Evolutionary conservation across 1,140 invertebrate genomes (phyloP).

Genomic region (Eupeodes corollae): DNA sequence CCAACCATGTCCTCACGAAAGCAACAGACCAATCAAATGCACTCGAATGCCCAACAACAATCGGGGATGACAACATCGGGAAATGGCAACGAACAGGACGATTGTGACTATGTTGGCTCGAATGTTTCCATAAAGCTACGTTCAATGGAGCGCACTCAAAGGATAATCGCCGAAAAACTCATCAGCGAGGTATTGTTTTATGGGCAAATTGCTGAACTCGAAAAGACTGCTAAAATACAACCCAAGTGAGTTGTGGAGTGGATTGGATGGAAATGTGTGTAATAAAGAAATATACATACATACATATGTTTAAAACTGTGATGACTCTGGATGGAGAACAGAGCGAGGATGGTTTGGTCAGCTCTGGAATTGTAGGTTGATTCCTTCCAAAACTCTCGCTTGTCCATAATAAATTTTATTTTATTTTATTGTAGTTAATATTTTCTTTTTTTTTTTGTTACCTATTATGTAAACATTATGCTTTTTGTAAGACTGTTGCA

Average conservation of each 20-base stretch:
- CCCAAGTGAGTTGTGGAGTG: slow-evolving; percentile 35
- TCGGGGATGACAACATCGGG: background rate
- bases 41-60: background rate
- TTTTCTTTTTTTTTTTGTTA: too few species aligned
- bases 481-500: too few species aligned
- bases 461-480: too few species aligned
- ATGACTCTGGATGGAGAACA: too few species aligned
- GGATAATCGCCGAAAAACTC: slow-evolving; percentile 37
- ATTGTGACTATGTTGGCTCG: slow-evolving; percentile 34
- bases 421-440: too few species aligned
- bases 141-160: slow-evolving; percentile 35
- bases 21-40: slow-evolving; percentile 19
- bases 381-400: too few species aligned
- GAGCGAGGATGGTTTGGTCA: too few species aligned
- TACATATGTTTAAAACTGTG: too few species aligned
- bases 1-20: background rate
- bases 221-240: slow-evolving; percentile 27
- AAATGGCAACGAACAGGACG: slow-evolving; percentile 13
- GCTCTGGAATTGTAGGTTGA: too few species aligned
- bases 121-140: slow-evolving; percentile 36
- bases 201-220: slow-evolving; percentile 35
- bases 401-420: too few species aligned
- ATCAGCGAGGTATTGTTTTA: slow-evolving; percentile 38
- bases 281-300: too few species aligned
- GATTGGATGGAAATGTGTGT: slow-evolving; percentile 3